These are phyloP conservation scores for Phataginus tricuspis DNA, from an alignment of 2,797 vertebrate genomes.

Conservation along the genomic window DNA sequence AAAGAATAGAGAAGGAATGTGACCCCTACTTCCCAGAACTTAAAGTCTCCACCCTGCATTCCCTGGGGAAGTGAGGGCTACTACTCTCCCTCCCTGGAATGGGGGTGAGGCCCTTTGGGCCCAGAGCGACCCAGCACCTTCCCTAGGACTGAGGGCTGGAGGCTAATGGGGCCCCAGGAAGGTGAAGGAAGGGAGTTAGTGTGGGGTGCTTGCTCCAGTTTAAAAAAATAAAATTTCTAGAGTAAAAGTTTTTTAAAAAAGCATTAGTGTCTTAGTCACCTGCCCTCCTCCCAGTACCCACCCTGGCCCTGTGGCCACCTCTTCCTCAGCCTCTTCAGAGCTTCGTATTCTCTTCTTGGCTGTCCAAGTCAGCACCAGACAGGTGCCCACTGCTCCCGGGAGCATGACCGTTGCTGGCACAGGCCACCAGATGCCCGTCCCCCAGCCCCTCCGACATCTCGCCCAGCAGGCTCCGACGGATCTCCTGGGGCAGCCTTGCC, in stretches of 20 bases:
- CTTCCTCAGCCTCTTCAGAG: conserved; percentile 73
- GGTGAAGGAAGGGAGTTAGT: conserved; percentile 54
- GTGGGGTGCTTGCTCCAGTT: conserved; percentile 38
- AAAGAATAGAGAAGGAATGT: conserved; percentile 43
- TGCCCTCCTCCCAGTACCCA: conserved; percentile 35
- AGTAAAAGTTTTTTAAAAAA: conserved; percentile 65
- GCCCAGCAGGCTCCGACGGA: conserved; percentile 87
- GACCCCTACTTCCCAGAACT: conserved; percentile 15
- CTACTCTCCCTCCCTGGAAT: conserved; percentile 42
- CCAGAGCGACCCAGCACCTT: not conserved
- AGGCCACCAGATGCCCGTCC: conserved; percentile 66
- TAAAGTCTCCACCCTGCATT: not conserved
- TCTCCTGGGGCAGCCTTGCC: conserved; percentile 87
- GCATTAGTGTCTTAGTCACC: conserved; percentile 75
- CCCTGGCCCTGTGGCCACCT: conserved; percentile 76
- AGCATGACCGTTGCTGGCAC: conserved; percentile 80
- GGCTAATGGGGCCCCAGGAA: conserved; percentile 85
- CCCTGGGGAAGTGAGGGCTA: not conserved
- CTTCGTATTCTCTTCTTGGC: conserved; percentile 82
- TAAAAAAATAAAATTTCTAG: conserved; percentile 84
- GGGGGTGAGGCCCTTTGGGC: conserved; percentile 79
- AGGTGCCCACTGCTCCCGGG: conserved; percentile 78
- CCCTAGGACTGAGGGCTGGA: not conserved
- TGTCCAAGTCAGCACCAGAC: conserved; percentile 82
- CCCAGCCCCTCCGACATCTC: conserved; percentile 83